These are phyloP conservation scores for Pampusana beccarii DNA, from an alignment of 2,113 vertebrate genomes.

Conservation along the genomic window DNA sequence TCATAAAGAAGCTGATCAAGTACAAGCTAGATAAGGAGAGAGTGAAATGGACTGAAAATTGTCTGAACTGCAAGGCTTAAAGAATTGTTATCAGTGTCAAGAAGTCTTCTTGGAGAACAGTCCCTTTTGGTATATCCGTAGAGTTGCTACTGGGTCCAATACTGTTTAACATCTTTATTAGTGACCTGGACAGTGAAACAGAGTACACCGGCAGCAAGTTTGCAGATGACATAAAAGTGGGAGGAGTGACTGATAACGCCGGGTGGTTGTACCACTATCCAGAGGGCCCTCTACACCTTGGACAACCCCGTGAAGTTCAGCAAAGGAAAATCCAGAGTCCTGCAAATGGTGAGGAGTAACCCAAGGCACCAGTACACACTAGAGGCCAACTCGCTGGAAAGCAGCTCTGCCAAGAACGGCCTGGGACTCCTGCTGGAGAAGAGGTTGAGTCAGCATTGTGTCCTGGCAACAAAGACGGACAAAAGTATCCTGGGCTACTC, in stretches of 20 bases:
- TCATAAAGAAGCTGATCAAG: neutral
- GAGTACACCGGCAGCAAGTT: neutral
- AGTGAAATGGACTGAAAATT: neutral
- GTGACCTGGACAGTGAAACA: neutral
- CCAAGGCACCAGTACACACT: neutral
- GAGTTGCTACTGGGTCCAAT: neutral
- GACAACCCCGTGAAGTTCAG: neutral
- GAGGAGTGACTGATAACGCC: neutral
- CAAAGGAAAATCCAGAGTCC: neutral
- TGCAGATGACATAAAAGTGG: neutral
- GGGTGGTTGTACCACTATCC: neutral
- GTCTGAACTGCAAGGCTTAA: neutral
- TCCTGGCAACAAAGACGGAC: neutral
- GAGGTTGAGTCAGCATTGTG: neutral
- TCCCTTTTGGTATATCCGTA: neutral
- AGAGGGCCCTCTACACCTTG: neutral
- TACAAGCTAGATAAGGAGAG: neutral
- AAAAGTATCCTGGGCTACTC: neutral
- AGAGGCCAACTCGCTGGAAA: neutral
- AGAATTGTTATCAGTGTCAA: neutral
- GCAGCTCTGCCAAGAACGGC: neutral
- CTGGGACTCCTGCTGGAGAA: neutral
- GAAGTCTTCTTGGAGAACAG: neutral
- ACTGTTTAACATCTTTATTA: neutral
- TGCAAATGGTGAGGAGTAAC: neutral